Percentiles rank a stretch among this genome's conserved stretches.
Conservation (phyloP, 1,140 invertebrate species). For the Macrobrachium nipponense region DNA sequence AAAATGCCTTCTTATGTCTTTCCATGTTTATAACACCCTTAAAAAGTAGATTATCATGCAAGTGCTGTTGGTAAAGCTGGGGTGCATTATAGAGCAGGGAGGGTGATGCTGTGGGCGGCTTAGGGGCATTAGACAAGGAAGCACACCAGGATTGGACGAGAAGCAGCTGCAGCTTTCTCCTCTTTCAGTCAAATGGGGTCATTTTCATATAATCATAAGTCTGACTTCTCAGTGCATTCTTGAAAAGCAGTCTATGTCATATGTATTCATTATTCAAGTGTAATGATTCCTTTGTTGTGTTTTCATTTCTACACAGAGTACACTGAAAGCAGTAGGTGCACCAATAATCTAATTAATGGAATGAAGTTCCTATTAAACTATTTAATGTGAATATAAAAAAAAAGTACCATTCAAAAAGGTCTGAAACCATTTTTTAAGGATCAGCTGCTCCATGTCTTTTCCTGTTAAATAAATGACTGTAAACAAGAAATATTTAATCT, state of each 20-base stretch:
- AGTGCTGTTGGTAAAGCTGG: constrained; percentile 25
- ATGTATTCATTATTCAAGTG: no score
- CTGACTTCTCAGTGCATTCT: no score
- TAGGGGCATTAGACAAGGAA: background rate
- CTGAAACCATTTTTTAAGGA: background rate
- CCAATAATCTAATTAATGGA: background rate
- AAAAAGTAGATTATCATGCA: constrained; percentile 6
- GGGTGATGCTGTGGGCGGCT: constrained; percentile 6
- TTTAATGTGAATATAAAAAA: background rate
- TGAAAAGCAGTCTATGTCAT: no score
- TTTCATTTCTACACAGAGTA: no score
- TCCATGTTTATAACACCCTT: no score
- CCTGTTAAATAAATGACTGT: background rate
- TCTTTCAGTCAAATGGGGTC: no score
- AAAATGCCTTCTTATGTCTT: no score
- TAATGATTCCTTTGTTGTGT: no score
- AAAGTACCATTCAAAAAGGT: background rate
- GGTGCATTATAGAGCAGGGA: constrained; percentile 7
- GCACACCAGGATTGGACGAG: background rate
- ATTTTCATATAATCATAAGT: no score
- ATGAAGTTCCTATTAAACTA: background rate
- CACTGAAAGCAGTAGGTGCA: background rate
- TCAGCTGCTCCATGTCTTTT: constrained; percentile 34
- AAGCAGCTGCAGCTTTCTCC: constrained; percentile 15
- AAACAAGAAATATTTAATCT: constrained; percentile 21